Base-by-base conservation (phyloP, 2,888 invertebrate genomes). In the Thecocarcelia acutangulata region DNA sequence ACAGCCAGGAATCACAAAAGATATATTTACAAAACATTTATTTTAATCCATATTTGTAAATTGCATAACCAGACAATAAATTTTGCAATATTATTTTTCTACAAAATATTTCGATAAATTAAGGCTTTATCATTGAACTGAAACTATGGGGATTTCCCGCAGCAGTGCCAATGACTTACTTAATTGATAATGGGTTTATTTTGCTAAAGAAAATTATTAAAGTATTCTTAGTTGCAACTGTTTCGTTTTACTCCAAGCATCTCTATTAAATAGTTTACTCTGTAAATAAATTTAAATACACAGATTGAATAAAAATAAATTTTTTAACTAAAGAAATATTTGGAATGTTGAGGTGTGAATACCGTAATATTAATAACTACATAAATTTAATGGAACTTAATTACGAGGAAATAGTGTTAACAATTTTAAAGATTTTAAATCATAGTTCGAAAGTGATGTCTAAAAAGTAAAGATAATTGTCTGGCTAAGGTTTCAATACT, bases 301-400 rank as follows among this genome's bases (percentile, higher is more conserved):
- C 5, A 24, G 8, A 33, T 11, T 33, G 33, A 64, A 50, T 9
- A 19, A 50, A 0, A 37, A 13, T 13, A 17, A 8, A 17, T 2
- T 9, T 42, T n/a, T 40, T 42, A 9, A 1, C 8, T 37, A 19
- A 13, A 24, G 3, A 13, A 40, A 50, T 50, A 0, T 40, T 66
- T 40, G 4, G 28, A 63, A 66, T 66, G 40, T 21, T 66, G 40
- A 15, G 50, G 66, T 66, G 50, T 50, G 19, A 64, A 19, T 24
- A 50, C 50, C 48, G 37, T 63, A 28, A 15, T 15, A 24, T 19
- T n/a, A 8, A 2, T 54, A n/a, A 8, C n/a, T 48, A 2, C 4
- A 19, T 9, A 48, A 48, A 19, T 8, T 48, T 2, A 12, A 48
- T 48, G 19, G 19, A 9, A 12, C 37, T 37, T 37, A 17, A 5